phyloP scores from a whole-genome alignment of 2,113 vertebrate species.

The Alectura lathami region DNA sequence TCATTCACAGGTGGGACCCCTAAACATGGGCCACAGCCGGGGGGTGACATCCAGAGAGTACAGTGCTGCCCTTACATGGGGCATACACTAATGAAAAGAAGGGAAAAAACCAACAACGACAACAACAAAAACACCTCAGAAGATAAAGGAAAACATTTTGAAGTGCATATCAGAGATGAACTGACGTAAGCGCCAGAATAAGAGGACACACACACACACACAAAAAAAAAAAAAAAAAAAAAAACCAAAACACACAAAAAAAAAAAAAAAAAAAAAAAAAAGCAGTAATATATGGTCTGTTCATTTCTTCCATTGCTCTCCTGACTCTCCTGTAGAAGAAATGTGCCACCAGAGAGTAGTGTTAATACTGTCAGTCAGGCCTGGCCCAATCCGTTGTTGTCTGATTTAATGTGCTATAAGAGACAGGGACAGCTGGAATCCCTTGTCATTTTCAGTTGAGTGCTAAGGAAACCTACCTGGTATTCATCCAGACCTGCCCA shows the following conservation, averaged over 20 bases:
- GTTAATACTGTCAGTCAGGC: neutral
- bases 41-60: neutral
- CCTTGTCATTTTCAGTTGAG: neutral
- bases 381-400: neutral
- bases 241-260: neutral
- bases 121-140: neutral
- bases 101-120: neutral
- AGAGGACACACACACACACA: neutral
- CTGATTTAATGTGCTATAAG: neutral
- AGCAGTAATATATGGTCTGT: neutral
- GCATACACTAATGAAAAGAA: neutral
- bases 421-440: neutral
- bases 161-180: neutral
- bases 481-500: neutral
- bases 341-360: neutral
- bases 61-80: neutral
- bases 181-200: neutral
- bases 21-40: neutral
- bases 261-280: neutral
- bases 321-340: neutral
- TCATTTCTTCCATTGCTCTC: neutral
- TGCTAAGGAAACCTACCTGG: neutral
- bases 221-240: neutral
- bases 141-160: neutral
- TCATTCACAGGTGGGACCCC: neutral